Percentiles rank a stretch among this genome's conserved stretches.
Evolutionary conservation across 2,888 invertebrate genomes (phyloP).

Genomic region (Amiota minor): DNA sequence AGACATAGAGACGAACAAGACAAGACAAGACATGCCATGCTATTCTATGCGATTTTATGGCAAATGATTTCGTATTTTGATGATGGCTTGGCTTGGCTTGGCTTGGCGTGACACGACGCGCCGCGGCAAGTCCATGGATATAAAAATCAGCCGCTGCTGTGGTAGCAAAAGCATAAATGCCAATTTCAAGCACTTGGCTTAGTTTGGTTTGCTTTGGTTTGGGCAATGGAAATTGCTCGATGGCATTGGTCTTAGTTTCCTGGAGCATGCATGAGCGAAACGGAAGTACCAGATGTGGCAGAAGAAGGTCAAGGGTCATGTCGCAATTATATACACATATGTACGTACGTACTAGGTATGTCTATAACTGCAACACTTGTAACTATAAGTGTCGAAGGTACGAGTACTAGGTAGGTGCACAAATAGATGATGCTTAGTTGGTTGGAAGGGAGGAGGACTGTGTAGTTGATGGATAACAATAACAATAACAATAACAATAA

Average conservation of each 20-base stretch:
- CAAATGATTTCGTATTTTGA: constrained; percentile 58
- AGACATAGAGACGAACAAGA: too few species aligned
- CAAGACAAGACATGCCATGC: constrained; percentile 26
- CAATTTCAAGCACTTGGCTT: constrained; percentile 33
- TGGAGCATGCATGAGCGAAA: background rate
- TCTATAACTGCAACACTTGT: constrained; percentile 61
- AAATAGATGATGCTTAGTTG: too few species aligned
- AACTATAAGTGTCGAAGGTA: constrained; percentile 19
- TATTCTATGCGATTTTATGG: constrained; percentile 51
- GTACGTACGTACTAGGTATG: too few species aligned
- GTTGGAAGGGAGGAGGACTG: too few species aligned
- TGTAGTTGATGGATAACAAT: too few species aligned
- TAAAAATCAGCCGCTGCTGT: constrained; percentile 34
- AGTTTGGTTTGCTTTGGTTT: too few species aligned
- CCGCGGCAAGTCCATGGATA: background rate
- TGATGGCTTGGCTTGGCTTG: background rate
- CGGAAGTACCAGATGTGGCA: background rate
- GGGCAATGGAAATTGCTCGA: background rate
- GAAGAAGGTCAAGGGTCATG: constrained; percentile 64
- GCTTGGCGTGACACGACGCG: background rate
- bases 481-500: too few species aligned
- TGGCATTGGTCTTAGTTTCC: background rate
- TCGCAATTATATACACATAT: constrained; percentile 37
- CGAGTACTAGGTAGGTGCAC: too few species aligned
- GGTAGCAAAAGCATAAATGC: constrained; percentile 45